Conservation (phyloP, 2,888 invertebrate genomes). For the Strigamia maritima region DNA sequence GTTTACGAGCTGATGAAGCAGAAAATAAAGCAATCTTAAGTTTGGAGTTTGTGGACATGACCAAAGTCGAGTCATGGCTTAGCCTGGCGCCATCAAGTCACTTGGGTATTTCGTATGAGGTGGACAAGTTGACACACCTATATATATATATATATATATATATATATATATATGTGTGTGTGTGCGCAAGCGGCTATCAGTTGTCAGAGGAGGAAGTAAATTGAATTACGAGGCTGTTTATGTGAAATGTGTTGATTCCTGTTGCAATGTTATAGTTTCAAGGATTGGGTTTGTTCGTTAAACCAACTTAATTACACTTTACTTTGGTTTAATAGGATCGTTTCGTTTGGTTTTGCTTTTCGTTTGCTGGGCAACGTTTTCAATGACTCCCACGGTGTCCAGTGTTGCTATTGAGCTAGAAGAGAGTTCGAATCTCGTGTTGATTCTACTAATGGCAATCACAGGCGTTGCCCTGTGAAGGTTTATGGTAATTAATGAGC, state of each 20-base stretch:
- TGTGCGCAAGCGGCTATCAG: slow-evolving; percentile 10
- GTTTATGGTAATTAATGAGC: slow-evolving; percentile 30
- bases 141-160: too few relatives aligned
- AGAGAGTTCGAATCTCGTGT: neutral
- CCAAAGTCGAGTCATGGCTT: neutral
- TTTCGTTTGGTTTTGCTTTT: neutral
- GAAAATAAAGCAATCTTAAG: neutral
- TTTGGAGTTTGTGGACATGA: neutral
- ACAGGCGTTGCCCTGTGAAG: slow-evolving; percentile 30
- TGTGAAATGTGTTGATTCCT: neutral
- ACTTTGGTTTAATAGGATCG: neutral
- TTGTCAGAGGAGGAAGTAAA: neutral
- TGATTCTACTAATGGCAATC: slow-evolving; percentile 20
- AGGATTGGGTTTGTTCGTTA: neutral
- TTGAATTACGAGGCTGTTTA: slow-evolving; percentile 1
- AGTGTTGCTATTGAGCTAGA: slow-evolving; percentile 1
- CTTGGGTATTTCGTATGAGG: slow-evolving; percentile 16
- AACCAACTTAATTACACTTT: neutral
- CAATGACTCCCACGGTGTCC: slow-evolving; percentile 25
- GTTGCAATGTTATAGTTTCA: neutral
- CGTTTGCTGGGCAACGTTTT: neutral
- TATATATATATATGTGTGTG: too few relatives aligned
- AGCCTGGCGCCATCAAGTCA: slow-evolving; percentile 25
- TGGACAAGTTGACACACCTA: slow-evolving; percentile 31
- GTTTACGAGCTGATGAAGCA: neutral